A percentile compares a stretch with the other conserved stretches of the same genome.
These are phyloP conservation scores for Paratrypauchen microcephalus DNA, from an alignment of 2,797 vertebrate species.

Conservation along the genomic window DNA sequence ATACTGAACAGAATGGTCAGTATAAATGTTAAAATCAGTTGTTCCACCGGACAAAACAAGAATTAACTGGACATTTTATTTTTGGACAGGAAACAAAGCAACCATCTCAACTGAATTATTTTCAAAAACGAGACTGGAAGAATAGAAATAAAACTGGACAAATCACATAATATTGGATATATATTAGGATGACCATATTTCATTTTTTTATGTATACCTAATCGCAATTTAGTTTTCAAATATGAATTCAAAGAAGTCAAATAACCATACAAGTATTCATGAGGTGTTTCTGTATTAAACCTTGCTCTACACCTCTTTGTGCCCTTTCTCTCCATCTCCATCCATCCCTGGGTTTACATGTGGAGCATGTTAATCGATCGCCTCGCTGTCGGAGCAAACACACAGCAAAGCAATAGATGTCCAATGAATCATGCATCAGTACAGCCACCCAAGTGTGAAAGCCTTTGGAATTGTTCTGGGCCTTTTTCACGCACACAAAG, in stretches of 20 bases:
- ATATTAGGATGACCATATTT: too few species aligned
- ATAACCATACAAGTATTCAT: slow-evolving; percentile 57
- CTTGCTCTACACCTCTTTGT: slow-evolving; percentile 49
- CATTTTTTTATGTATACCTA: too few species aligned
- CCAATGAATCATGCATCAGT: slow-evolving; percentile 34
- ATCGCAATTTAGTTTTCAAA: too few species aligned
- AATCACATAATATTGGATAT: too few species aligned
- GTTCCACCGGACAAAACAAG: too few species aligned
- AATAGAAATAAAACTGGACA: too few species aligned
- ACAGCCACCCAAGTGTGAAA: slow-evolving; percentile 2
- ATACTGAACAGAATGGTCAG: too few species aligned
- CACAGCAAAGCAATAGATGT: slow-evolving; percentile 26
- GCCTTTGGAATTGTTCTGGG: slow-evolving; percentile 5
- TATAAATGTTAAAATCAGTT: too few species aligned
- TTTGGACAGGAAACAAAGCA: too few species aligned
- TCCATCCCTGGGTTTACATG: slow-evolving; percentile 44
- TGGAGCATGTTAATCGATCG: slow-evolving; percentile 65
- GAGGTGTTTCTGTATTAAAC: slow-evolving; percentile 49
- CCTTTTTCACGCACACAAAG: slow-evolving; percentile 14
- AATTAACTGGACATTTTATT: too few species aligned
- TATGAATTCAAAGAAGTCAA: slow-evolving; percentile 7
- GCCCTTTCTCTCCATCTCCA: slow-evolving; percentile 28
- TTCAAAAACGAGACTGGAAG: too few species aligned
- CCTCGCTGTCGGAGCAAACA: slow-evolving; percentile 49
- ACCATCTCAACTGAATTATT: too few species aligned